These are phyloP conservation scores for Acridotheres tristis DNA, from an alignment of 2,797 vertebrate genomes.

Conservation along the genomic window DNA sequence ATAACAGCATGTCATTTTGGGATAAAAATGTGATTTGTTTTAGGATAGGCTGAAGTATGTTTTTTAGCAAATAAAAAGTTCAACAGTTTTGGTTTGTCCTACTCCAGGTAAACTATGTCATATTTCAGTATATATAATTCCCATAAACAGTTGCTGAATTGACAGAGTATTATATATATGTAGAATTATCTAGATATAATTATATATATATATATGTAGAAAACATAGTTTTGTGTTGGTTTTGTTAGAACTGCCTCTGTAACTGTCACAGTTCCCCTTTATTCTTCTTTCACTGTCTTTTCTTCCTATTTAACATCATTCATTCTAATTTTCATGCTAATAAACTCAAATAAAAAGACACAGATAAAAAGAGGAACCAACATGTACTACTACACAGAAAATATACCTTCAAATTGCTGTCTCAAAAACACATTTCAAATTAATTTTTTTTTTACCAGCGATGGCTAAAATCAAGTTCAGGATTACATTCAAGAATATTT, in stretches of 20 bases:
- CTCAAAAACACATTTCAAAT: neutral
- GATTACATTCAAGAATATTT: neutral
- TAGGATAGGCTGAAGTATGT: neutral
- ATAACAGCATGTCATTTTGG: neutral
- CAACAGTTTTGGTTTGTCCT: neutral
- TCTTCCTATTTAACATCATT: neutral
- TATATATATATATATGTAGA: neutral
- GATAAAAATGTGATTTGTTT: neutral
- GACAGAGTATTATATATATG: neutral
- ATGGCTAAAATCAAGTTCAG: neutral
- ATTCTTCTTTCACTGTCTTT: neutral
- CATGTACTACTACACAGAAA: neutral
- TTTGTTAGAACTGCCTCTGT: neutral
- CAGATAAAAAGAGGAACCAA: neutral
- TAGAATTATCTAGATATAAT: too few species aligned
- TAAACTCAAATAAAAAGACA: neutral
- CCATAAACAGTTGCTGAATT: neutral
- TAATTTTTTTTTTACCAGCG: neutral
- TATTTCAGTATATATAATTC: neutral
- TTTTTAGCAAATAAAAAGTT: neutral
- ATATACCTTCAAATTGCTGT: neutral
- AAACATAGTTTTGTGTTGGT: neutral
- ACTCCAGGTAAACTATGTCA: neutral
- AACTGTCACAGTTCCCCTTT: neutral
- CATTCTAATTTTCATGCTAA: neutral